These are phyloP conservation scores for Amphimedon queenslandica DNA, from an alignment of 37 sponge, comb jelly and placozoan species.

Conservation along the genomic window DNA sequence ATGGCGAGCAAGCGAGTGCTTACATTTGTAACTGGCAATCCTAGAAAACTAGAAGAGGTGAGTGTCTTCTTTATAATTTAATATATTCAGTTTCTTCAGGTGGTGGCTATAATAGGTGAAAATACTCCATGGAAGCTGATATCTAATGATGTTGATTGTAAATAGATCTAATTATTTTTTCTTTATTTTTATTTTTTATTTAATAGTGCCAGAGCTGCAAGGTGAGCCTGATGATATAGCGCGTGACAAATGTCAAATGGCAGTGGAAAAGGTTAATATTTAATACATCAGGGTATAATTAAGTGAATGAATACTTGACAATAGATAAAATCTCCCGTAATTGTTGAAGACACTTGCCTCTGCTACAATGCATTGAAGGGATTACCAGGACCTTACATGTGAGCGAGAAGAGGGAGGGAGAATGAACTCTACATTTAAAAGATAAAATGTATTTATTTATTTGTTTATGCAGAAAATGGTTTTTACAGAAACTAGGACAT, in stretches of 20 bases:
- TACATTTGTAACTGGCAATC: slow-evolving; percentile 93
- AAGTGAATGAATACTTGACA: too few relatives aligned
- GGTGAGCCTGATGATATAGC: slow-evolving; percentile 93
- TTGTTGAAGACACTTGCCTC: slow-evolving; percentile 92
- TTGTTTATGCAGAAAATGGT: slow-evolving; percentile 77
- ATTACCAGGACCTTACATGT: slow-evolving; percentile 97
- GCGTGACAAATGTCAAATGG: slow-evolving; percentile 80
- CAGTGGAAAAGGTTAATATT: slow-evolving; percentile 62
- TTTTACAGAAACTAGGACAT: slow-evolving; percentile 81
- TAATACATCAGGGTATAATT: too few relatives aligned
- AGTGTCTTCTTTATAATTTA: not conserved
- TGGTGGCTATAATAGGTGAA: slow-evolving; percentile 71
- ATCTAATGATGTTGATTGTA: slow-evolving; percentile 68
- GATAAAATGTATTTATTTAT: not conserved
- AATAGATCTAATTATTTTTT: too few relatives aligned
- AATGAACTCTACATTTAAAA: too few relatives aligned
- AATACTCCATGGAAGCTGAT: slow-evolving; percentile 51
- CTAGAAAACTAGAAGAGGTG: slow-evolving; percentile 88
- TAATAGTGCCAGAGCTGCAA: slow-evolving; percentile 93
- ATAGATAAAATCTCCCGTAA: slow-evolving; percentile 78
- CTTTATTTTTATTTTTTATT: too few relatives aligned
- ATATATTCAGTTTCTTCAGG: slow-evolving; percentile 24
- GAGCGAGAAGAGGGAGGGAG: slow-evolving; percentile 15
- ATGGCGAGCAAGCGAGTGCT: slow-evolving; percentile 15
- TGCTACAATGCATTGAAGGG: slow-evolving; percentile 92